Evolutionary conservation across 1,140 invertebrate species (phyloP), one percentile per base, ranked within the genome.

Genomic region (Lithobius niger): DNA sequence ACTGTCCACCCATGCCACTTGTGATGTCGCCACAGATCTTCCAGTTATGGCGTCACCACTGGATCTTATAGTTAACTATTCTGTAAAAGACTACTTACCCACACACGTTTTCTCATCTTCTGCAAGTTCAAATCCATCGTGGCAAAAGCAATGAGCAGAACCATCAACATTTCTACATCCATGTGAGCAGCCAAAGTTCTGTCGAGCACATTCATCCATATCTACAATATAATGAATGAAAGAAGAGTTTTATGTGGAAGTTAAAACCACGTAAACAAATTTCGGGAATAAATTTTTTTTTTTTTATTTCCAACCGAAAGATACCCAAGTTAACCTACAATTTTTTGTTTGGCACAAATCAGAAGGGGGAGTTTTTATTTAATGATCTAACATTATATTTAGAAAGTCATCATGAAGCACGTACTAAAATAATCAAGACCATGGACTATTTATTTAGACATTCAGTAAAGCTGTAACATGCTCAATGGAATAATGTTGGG

Each of bases 151-250:
- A 18, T 21, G 6, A 36, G 31, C 31, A 28, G 19, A 4, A 36
- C 51, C 27, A 52, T 40, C 31, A 10, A 36, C 28, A 18, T n/a
- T 52, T 3, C 16, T 52, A 27, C 48, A 50, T 6, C 3, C 19
- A 27, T 50, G 48, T 13, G 13, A 25, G 27, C 48, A 50, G 21
- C 24, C 16, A 22, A 6, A 52, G 44, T 65, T 65, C 31, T 60
- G 55, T 13, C 27, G 13, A 25, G 51, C 52, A 51, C 62, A 65
- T 50, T 64, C 62, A 51, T 64, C 62, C 3, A 55, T 43, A 57
- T 64, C 62, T 52, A 27, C n/a, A 49, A 3, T 13, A 40, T 13
- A 40, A 40, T 13, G n/a, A 40, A n/a, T 15, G n/a, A n/a, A 40
- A 40, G n/a, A 15, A 40, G 36, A 40, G n/a, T 40, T 40, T 40